These are phyloP conservation scores for Vicugna pacos DNA, from an alignment of 2,113 vertebrate genomes.

Conservation along the genomic window DNA sequence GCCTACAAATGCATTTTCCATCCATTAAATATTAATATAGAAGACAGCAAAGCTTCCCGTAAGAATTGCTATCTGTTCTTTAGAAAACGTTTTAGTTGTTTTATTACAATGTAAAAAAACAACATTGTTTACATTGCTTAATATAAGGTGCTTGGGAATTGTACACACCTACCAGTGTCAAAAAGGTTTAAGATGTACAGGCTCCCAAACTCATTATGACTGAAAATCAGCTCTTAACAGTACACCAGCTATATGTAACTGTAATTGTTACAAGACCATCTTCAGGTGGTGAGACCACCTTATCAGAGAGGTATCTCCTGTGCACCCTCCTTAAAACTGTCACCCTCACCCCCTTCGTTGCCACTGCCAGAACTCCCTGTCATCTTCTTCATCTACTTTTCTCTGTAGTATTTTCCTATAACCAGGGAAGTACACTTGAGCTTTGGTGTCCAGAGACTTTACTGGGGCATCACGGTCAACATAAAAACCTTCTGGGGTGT, in stretches of 20 bases:
- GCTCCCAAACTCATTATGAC: neutral
- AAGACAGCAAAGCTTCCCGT: constrained; percentile 36
- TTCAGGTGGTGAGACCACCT: neutral
- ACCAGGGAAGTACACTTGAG: neutral
- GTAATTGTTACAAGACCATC: neutral
- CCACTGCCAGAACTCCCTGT: neutral
- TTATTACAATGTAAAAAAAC: constrained; percentile 4
- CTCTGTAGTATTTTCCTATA: neutral
- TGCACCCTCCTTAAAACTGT: neutral
- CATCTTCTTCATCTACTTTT: neutral
- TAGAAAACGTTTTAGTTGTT: constrained; percentile 37
- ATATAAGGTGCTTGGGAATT: neutral
- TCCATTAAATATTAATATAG: constrained; percentile 69
- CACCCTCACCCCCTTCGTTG: neutral
- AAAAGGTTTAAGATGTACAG: neutral
- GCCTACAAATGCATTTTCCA: constrained; percentile 41
- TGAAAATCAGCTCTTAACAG: neutral
- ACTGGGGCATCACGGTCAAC: neutral
- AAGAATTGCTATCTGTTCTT: constrained; percentile 47
- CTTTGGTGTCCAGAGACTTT: neutral
- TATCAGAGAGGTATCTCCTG: neutral
- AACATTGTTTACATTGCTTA: neutral
- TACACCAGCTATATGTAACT: neutral
- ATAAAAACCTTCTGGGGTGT: neutral
- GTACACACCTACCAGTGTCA: neutral